Evolutionary conservation across 2,888 invertebrate species (phyloP).

Genomic region (Philopedon plagiatum): DNA sequence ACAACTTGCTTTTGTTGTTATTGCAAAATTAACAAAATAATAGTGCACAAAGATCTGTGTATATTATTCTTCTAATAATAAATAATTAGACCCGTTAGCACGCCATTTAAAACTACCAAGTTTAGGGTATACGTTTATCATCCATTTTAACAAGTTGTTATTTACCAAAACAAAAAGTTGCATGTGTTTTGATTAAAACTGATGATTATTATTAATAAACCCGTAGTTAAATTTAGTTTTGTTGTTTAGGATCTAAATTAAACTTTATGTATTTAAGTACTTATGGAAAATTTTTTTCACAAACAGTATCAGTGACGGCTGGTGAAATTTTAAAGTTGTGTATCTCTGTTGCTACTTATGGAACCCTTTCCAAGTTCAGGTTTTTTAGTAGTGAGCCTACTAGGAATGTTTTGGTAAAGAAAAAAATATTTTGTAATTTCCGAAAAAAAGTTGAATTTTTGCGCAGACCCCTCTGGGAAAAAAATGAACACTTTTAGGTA

Average conservation of each 20-base stretch:
- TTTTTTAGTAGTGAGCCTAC: no score
- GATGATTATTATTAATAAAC: not conserved
- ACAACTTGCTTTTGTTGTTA: not conserved
- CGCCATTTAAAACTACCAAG: not conserved
- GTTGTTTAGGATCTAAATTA: not conserved
- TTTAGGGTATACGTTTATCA: not conserved
- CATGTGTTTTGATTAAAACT: not conserved
- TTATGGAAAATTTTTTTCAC: no score
- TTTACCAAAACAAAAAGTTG: not conserved
- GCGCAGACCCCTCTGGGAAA: no score
- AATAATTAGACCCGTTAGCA: not conserved
- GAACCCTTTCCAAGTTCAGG: no score
- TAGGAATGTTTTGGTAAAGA: no score
- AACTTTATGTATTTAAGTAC: not conserved
- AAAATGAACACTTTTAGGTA: no score
- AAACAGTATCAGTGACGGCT: no score
- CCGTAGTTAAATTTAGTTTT: not conserved
- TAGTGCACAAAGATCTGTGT: not conserved
- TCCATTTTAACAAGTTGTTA: constrained; percentile 1
- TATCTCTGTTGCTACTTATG: no score
- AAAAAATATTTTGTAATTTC: no score
- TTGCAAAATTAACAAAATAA: not conserved
- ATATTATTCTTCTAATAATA: not conserved
- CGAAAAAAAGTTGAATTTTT: no score
- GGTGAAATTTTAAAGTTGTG: no score